A percentile compares a stretch with the other conserved stretches of the same genome.
phyloP scores from a whole-genome alignment of 2,797 vertebrate genomes.

The Manis javanica region DNA sequence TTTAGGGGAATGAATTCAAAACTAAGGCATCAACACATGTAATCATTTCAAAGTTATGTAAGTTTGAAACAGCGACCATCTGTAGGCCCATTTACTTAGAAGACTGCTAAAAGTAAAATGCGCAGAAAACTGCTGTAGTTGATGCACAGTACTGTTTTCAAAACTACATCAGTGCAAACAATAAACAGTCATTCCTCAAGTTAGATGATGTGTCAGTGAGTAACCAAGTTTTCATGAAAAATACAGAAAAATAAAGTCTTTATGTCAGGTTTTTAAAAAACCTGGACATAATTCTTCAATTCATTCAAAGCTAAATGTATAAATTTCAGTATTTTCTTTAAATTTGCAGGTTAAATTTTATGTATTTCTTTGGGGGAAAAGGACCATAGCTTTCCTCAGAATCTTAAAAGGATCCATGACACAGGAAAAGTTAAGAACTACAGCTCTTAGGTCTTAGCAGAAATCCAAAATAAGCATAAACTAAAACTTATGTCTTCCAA shows the following conservation, averaged over 20 bases:
- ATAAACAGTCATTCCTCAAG: neutral
- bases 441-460: neutral
- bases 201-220: neutral
- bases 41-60: slow-evolving; percentile 33
- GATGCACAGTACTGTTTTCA: neutral
- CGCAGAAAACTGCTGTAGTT: neutral
- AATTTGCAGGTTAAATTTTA: slow-evolving; percentile 44
- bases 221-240: slow-evolving; percentile 19
- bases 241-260: slow-evolving; percentile 25
- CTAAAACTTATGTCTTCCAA: slow-evolving; percentile 2
- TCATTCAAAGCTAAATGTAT: neutral
- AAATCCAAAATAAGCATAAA: neutral
- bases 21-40: neutral
- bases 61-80: neutral
- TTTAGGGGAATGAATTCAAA: slow-evolving; percentile 10
- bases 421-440: slow-evolving; percentile 14
- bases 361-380: neutral
- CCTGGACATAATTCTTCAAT: neutral
- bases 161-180: neutral
- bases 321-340: neutral
- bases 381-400: neutral
- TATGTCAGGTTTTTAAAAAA: slow-evolving; percentile 7
- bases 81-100: neutral
- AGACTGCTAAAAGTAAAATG: neutral
- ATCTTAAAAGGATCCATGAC: slow-evolving; percentile 25